phyloP scores from a whole-genome alignment of 2,113 vertebrate species.

The mouse (Mus musculus) region GRCm39 chr13:96026501-96027000 shows the following conservation, averaged over 20 bases:
- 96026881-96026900: constrained; percentile 34
- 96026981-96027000: not conserved
- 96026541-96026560: not conserved
- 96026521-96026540: not conserved
- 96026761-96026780: not conserved
- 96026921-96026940: not conserved
- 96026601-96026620: not conserved
- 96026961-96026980: not conserved
- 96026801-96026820: not conserved
- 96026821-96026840: not conserved
- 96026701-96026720: not conserved
- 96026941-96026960: not conserved
- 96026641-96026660: rapidly evolving
- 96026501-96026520: not conserved
- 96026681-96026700: not conserved
- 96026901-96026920: constrained; percentile 20
- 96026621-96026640: not conserved
- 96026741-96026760: not conserved
- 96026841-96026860: not conserved
- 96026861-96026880: not conserved
- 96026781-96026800: not conserved
- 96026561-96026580: not conserved
- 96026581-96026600: not conserved
- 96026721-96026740: not conserved
- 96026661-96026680: not conserved